Evolutionary conservation across 37 sponge, comb jelly and placozoan genomes (phyloP).

Genomic region (Lycopodina hypogea): DNA sequence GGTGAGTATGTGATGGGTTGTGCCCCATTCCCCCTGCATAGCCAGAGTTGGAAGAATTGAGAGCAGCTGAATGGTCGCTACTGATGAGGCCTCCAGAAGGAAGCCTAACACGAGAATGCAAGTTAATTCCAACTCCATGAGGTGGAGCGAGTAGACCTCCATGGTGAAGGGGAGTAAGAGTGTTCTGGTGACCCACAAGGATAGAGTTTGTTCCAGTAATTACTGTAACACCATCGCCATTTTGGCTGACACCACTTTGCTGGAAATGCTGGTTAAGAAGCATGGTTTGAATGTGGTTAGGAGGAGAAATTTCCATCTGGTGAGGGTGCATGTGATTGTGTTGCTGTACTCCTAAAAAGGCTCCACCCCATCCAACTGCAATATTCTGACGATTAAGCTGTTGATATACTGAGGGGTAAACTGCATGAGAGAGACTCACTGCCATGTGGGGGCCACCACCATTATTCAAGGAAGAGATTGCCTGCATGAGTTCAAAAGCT

Average conservation of each 20-base stretch:
- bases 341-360: not conserved
- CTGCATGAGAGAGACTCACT: not conserved
- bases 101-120: not conserved
- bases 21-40: not conserved
- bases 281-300: constrained; percentile 37
- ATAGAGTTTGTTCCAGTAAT: too few species aligned
- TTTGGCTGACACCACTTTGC: constrained; percentile 5
- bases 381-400: not conserved
- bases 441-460: constrained; percentile 2
- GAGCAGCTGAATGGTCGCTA: constrained; percentile 18
- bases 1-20: constrained; percentile 18
- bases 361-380: not conserved
- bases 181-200: too few species aligned
- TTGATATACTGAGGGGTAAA: not conserved
- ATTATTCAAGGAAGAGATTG: not conserved
- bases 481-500: too few species aligned
- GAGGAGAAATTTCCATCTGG: constrained; percentile 30
- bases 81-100: not conserved
- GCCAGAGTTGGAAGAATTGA: not conserved
- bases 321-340: constrained; percentile 9
- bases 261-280: constrained; percentile 28
- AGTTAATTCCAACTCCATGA: too few species aligned
- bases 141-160: too few species aligned
- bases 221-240: constrained; percentile 6
- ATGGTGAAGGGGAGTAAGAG: too few species aligned